phyloP scores from a whole-genome alignment of 2,888 invertebrate species.

The Ypsolopha sequella region DNA sequence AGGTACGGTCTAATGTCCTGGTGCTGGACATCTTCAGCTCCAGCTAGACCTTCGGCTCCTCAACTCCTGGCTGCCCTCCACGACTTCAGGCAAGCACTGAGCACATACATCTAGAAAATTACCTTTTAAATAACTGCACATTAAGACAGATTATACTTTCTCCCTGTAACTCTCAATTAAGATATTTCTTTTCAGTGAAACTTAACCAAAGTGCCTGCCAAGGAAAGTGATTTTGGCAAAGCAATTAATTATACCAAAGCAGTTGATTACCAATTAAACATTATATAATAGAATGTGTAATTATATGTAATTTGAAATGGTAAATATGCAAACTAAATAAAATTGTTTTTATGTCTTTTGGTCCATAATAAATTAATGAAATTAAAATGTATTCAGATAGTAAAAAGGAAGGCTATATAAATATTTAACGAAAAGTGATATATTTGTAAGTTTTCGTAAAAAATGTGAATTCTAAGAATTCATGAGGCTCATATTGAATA shows the following conservation, averaged over 20 bases:
- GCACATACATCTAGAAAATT: conserved; percentile 71
- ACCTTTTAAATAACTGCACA: not conserved
- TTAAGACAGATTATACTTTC: not conserved
- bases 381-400: not conserved
- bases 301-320: too few relatives aligned
- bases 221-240: conserved; percentile 15
- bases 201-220: conserved; percentile 39
- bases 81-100: conserved; percentile 79
- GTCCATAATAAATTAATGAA: not conserved
- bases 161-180: not conserved
- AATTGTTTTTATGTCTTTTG: not conserved
- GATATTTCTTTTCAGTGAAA: not conserved
- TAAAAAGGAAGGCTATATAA: not conserved
- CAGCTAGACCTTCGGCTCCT: conserved; percentile 76
- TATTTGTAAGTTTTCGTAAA: conserved; percentile 9
- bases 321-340: not conserved
- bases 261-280: too few relatives aligned
- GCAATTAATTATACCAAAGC: not conserved
- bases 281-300: too few relatives aligned
- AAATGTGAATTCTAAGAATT: conserved; percentile 13
- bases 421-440: conserved; percentile 11
- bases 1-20: conserved; percentile 82
- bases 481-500: conserved; percentile 3
- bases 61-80: conserved; percentile 79
- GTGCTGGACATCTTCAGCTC: conserved; percentile 77